Evolutionary conservation across 1,140 invertebrate genomes (phyloP).

Genomic region (Latrodectus geometricus): DNA sequence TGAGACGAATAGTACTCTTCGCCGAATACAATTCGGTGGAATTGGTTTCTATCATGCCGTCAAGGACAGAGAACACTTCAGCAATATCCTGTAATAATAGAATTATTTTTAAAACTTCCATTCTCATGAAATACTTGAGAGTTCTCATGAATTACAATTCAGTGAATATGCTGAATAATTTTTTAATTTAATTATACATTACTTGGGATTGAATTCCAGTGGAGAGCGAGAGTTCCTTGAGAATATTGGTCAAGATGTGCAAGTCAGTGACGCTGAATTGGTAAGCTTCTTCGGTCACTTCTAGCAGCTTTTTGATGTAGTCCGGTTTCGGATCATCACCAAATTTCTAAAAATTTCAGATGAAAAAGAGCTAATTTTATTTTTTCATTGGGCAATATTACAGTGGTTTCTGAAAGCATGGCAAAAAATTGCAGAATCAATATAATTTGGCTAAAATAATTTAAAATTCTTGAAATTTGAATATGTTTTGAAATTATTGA

Average conservation of each 20-base stretch:
- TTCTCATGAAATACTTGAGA: neutral
- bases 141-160: no score
- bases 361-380: neutral
- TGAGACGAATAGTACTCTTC: constrained; percentile 29
- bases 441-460: no score
- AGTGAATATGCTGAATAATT: neutral
- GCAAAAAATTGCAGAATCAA: no score
- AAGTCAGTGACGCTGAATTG: constrained; percentile 29
- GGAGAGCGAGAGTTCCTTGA: neutral
- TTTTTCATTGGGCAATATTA: no score
- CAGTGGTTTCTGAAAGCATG: no score
- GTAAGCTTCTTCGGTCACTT: neutral
- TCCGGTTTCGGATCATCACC: neutral
- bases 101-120: neutral
- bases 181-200: neutral
- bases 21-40: constrained; percentile 14
- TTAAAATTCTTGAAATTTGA: no score
- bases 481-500: no score
- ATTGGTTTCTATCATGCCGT: constrained; percentile 11
- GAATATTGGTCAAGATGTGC: constrained; percentile 16
- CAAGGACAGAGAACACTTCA: constrained; percentile 23
- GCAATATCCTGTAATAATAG: constrained; percentile 18
- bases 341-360: constrained; percentile 15
- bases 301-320: constrained; percentile 10
- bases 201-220: neutral